Evolutionary conservation across 2,797 vertebrate genomes (phyloP).

Genomic region (Phylloscopus collybita): DNA sequence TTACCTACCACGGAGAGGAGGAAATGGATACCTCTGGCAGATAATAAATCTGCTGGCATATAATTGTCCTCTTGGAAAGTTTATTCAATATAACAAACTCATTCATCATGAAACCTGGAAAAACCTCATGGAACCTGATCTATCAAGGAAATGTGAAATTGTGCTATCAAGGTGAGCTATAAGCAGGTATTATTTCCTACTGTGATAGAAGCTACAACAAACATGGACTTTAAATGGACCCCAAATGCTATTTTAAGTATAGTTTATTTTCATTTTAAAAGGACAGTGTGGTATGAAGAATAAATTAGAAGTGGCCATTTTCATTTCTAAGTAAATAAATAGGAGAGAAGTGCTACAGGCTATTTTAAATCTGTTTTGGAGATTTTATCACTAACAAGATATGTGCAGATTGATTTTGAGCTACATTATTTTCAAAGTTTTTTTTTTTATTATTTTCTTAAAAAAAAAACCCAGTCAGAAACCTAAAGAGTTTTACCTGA

Average conservation of each 20-base stretch:
- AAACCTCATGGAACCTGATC: neutral
- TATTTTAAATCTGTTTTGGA: neutral
- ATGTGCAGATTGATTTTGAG: neutral
- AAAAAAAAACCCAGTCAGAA: neutral
- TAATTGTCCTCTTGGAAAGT: neutral
- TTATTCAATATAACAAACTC: neutral
- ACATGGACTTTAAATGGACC: neutral
- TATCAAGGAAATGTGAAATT: neutral
- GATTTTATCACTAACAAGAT: neutral
- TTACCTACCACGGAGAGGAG: neutral
- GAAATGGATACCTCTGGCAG: neutral
- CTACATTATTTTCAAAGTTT: neutral
- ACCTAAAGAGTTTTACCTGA: conserved; percentile 8
- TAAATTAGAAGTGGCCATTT: neutral
- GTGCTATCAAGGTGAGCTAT: neutral
- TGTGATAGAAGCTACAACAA: neutral
- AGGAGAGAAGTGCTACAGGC: neutral
- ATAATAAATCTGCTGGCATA: neutral
- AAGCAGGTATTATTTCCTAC: neutral
- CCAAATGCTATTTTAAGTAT: neutral
- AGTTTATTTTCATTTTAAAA: neutral
- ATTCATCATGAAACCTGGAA: neutral
- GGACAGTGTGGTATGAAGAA: neutral
- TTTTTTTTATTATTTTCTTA: neutral
- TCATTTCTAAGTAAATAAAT: neutral